These are phyloP conservation scores for Bombus sibiricus DNA, from an alignment of 1,140 invertebrate species.

Conservation along the genomic window DNA sequence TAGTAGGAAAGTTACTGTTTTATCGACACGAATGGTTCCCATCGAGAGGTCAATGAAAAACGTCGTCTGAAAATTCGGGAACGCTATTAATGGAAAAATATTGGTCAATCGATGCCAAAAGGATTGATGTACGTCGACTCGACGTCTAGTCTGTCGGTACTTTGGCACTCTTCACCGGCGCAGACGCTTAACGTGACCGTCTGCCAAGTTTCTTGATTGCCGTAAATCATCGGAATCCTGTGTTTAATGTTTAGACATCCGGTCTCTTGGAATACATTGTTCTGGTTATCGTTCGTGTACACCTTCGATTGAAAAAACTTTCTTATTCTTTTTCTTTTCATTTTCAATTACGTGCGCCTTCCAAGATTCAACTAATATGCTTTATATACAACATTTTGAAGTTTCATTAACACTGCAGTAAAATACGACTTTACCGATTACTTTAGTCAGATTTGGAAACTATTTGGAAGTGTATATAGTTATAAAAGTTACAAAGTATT, in stretches of 20 bases:
- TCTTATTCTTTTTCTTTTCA: too few relatives aligned
- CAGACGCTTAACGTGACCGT: constrained; percentile 30
- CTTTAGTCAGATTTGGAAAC: too few relatives aligned
- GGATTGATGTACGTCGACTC: constrained; percentile 31
- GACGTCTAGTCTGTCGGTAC: constrained; percentile 43
- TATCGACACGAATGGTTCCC: too few relatives aligned
- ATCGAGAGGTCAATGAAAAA: constrained; percentile 15
- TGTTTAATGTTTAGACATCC: constrained; percentile 18
- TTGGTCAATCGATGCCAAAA: constrained; percentile 33
- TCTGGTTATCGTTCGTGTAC: background rate
- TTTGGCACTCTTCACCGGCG: constrained; percentile 38
- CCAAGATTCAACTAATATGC: too few relatives aligned
- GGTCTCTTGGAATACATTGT: background rate
- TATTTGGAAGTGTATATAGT: too few relatives aligned
- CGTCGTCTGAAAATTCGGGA: background rate
- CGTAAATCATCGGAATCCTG: constrained; percentile 30
- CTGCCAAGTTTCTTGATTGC: constrained; percentile 46
- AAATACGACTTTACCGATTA: too few relatives aligned
- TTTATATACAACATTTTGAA: too few relatives aligned
- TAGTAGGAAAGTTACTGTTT: background rate
- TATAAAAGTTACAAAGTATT: too few relatives aligned
- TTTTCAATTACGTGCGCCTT: background rate
- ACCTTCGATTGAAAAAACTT: background rate
- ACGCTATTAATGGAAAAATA: constrained; percentile 39
- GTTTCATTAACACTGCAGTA: too few relatives aligned